Evolutionary conservation across 2,888 invertebrate genomes (phyloP).

Genomic region (Ornithoptera alexandrae): DNA sequence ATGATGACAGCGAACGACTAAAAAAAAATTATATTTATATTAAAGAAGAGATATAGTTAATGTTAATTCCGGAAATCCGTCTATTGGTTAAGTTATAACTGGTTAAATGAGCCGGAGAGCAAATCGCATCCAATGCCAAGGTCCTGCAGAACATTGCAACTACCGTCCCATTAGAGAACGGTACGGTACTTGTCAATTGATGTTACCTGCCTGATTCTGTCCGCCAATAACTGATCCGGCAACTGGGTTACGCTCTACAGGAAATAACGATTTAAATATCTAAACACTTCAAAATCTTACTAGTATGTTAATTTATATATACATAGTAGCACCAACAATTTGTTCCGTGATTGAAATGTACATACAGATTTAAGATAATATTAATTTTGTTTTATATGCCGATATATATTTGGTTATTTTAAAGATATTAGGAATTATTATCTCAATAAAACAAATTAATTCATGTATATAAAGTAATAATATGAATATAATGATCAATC

Average conservation of each 20-base stretch:
- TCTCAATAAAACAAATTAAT: too few relatives aligned
- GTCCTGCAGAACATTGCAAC: constrained; percentile 31
- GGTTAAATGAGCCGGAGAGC: constrained; percentile 38
- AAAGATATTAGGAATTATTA: too few relatives aligned
- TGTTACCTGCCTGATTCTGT: constrained; percentile 24
- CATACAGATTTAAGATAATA: too few relatives aligned
- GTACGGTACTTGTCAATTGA: constrained; percentile 20
- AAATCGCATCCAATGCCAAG: constrained; percentile 42
- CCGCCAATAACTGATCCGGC: constrained; percentile 4
- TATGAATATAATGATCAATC: too few relatives aligned
- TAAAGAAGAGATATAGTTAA: background rate
- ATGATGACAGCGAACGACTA: too few relatives aligned
- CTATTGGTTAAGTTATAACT: constrained; percentile 43
- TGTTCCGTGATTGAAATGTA: too few relatives aligned
- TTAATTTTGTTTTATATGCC: too few relatives aligned
- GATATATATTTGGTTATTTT: too few relatives aligned
- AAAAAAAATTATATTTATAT: background rate
- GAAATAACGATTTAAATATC: background rate
- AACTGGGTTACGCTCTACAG: background rate
- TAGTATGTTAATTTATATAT: too few relatives aligned
- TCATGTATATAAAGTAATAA: too few relatives aligned
- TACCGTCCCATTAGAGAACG: constrained; percentile 21
- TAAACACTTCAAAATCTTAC: too few relatives aligned
- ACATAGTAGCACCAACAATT: too few relatives aligned
- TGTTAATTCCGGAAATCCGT: constrained; percentile 36